phyloP scores from a whole-genome alignment of 1,140 invertebrate species.

The Holotrichia oblita region DNA sequence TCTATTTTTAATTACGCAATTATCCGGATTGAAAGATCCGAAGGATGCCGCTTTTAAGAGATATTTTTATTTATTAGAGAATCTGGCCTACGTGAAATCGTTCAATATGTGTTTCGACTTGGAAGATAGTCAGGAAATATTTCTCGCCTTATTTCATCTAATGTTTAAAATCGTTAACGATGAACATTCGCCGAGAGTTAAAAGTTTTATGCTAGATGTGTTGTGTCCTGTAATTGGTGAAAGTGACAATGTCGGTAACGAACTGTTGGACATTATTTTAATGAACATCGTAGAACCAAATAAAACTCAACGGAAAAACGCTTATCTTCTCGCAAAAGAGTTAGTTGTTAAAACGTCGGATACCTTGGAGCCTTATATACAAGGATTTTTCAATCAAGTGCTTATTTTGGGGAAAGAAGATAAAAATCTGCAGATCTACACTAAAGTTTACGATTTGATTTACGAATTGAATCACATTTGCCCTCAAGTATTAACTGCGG shows the following conservation, averaged over 20 bases:
- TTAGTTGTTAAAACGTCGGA: conserved; percentile 90
- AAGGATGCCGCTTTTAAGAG: conserved; percentile 97
- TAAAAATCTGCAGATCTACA: conserved; percentile 78
- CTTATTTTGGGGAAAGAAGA: conserved; percentile 92
- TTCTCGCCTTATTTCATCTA: conserved; percentile 91
- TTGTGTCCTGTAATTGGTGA: conserved; percentile 93
- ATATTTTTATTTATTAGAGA: conserved; percentile 96
- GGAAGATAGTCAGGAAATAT: conserved; percentile 97
- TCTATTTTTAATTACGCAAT: conserved; percentile 94
- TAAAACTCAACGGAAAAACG: conserved; percentile 90
- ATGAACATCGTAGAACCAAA: conserved; percentile 96
- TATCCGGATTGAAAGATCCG: conserved; percentile 92
- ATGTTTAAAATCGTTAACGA: conserved; percentile 98
- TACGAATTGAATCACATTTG: conserved; percentile 97
- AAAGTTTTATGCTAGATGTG: conserved; percentile 96
- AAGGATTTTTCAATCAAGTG: conserved; percentile 95
- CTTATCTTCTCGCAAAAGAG: conserved; percentile 91
- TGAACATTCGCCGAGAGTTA: conserved; percentile 95
- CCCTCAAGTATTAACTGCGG: conserved; percentile 84
- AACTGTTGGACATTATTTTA: conserved; percentile 92
- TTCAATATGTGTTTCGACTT: conserved; percentile 99
- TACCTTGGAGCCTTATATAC: conserved; percentile 93
- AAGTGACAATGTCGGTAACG: conserved; percentile 93
- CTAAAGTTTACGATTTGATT: conserved; percentile 94
- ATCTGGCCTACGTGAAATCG: conserved; percentile 97